Base-by-base conservation (phyloP, 2,888 invertebrate species). In the Brachyopa scutellaris region DNA sequence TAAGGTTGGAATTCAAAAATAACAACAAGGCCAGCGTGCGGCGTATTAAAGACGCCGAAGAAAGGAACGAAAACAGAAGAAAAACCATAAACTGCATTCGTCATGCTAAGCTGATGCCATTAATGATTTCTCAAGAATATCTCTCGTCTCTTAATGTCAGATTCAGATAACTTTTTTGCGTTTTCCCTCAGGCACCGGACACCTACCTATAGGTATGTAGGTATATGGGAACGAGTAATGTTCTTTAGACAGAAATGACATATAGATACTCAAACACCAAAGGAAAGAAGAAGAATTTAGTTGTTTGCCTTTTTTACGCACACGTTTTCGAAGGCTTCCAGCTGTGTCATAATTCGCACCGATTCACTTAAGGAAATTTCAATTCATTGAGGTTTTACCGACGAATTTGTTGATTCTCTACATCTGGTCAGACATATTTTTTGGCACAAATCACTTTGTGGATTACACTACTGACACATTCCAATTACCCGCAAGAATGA, bases 341-440 rank as follows among this genome's bases (percentile, higher is more conserved):
- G 72, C 62, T 73, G 72, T 73, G 72, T 73, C 72, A 73, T 73
- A 73, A 73, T 73, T 73, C 53, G 59, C 59, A 62, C 26, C 53
- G 72, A 73, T 45, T 62, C 51, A 70, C 47, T 49, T 49, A 61
- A 59, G 51, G 23, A 70, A 51, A 61, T 61, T 61, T 40, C 61
- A 21, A 70, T 61, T 70, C 70, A 70, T 70, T 49, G 57, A 70
- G 59, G 49, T 59, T 21, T 57, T 69, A 29, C 57, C 69, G 57
- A 29, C 36, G 13, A 29, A 3, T 21, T 36, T 9, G 13, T 26
- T 36, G 15, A 8, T 49, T 64, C 26, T 38, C 7, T 33, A 15
- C 67, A 33, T 49, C 69, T 55, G 66, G 64, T 33, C 38, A 36
- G 42, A 42, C 55, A 26, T 5, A 26, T 3, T 26, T 55, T 67